Conservation (phyloP, 2,888 invertebrate genomes). For the Therioaphis trifolii region DNA sequence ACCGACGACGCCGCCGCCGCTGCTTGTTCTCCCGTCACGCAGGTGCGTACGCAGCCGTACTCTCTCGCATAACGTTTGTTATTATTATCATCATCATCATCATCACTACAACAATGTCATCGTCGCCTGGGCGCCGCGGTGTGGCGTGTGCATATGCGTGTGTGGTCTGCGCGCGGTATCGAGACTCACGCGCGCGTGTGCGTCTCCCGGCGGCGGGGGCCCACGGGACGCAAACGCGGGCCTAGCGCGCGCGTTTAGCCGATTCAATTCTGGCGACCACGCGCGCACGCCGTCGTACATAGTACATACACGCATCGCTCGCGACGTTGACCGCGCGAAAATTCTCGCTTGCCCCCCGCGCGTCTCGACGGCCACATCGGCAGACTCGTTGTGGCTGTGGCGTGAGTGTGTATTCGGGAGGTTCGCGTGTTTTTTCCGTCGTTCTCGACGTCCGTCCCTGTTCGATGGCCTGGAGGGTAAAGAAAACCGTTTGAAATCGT, state of each 20-base stretch:
- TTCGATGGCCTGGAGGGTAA: no score
- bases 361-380: no score
- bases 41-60: conserved; percentile 96
- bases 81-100: conserved; percentile 17
- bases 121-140: background rate
- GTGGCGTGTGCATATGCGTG: background rate
- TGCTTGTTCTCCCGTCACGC: conserved; percentile 75
- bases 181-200: no score
- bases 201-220: no score
- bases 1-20: conserved; percentile 64
- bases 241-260: background rate
- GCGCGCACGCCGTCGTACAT: background rate
- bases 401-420: no score
- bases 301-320: background rate
- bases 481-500: no score
- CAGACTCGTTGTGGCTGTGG: no score
- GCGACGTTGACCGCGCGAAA: background rate
- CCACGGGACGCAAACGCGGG: background rate
- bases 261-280: conserved; percentile 1
- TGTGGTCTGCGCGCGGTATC: background rate
- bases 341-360: no score
- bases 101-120: conserved; percentile 68
- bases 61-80: conserved; percentile 71
- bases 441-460: background rate
- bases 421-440: background rate